A percentile compares a stretch with the other conserved stretches of the same genome.
These are phyloP conservation scores for Fragum whitleyi DNA, from an alignment of 2,888 invertebrate genomes.

Conservation along the genomic window DNA sequence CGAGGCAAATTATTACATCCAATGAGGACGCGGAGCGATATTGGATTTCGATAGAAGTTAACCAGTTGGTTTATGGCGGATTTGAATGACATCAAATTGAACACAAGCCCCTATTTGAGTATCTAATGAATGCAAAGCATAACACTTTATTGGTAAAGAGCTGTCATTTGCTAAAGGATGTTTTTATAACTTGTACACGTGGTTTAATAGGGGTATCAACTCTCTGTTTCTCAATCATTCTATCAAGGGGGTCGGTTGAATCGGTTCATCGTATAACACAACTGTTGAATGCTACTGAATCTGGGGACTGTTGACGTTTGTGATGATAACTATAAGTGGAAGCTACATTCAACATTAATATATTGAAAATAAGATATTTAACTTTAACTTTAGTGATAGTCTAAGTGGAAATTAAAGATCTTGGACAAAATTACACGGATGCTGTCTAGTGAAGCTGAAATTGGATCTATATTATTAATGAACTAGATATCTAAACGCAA, in stretches of 20 bases:
- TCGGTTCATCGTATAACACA: slow-evolving; percentile 12
- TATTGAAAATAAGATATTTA: too few species aligned
- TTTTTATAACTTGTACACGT: slow-evolving; percentile 53
- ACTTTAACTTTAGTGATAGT: background rate
- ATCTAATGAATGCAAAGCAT: slow-evolving; percentile 54
- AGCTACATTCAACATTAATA: too few species aligned
- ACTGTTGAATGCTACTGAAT: slow-evolving; percentile 4
- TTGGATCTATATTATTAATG: too few species aligned
- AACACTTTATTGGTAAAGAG: slow-evolving; percentile 41
- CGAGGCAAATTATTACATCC: background rate
- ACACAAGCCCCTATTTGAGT: slow-evolving; percentile 36
- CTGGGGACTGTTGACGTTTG: background rate
- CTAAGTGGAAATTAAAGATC: background rate
- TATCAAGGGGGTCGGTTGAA: slow-evolving; percentile 5
- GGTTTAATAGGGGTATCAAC: slow-evolving; percentile 41
- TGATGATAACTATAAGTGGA: background rate
- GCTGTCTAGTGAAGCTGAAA: too few species aligned
- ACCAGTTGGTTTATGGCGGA: slow-evolving; percentile 50
- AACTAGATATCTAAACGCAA: too few species aligned
- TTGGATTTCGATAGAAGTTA: slow-evolving; percentile 29
- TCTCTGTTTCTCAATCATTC: slow-evolving; percentile 5
- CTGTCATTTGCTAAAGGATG: slow-evolving; percentile 55
- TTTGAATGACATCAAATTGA: slow-evolving; percentile 52
- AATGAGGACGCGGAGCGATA: slow-evolving; percentile 15
- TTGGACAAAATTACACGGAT: too few species aligned